Conservation (phyloP, 2,113 vertebrate species). For the Mus pahari region DNA sequence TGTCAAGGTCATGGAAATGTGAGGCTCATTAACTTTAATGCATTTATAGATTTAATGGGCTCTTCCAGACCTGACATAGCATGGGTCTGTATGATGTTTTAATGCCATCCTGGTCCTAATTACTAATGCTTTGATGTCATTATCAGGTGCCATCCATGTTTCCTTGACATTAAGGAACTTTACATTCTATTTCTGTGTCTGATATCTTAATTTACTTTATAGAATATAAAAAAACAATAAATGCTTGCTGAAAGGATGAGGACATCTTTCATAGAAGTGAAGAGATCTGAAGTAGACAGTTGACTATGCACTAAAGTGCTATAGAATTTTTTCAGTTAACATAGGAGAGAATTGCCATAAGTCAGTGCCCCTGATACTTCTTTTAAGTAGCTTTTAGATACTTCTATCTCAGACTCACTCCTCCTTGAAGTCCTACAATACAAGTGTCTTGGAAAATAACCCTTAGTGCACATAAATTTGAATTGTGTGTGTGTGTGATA, state of each 20-base stretch:
- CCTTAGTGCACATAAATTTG: neutral
- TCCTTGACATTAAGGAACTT: neutral
- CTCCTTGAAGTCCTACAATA: neutral
- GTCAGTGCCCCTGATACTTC: neutral
- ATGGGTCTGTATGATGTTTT: neutral
- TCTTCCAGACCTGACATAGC: neutral
- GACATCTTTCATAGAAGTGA: neutral
- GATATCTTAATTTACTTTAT: neutral
- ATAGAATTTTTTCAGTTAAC: neutral
- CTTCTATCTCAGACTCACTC: neutral
- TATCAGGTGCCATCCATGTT: neutral
- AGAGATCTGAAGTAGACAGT: neutral
- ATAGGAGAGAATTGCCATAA: neutral
- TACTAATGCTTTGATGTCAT: neutral
- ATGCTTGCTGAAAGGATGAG: neutral
- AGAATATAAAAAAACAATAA: neutral
- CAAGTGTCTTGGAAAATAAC: neutral
- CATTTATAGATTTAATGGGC: neutral
- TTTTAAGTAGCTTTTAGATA: neutral
- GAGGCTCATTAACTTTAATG: neutral
- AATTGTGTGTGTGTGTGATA: neutral
- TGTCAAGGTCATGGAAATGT: neutral
- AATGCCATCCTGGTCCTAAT: neutral
- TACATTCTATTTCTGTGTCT: neutral
- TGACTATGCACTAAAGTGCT: neutral